Evolutionary conservation across 1,140 invertebrate genomes (phyloP), one percentile per base, ranked within the genome.

Genomic region (Drosophila ercepeae): DNA sequence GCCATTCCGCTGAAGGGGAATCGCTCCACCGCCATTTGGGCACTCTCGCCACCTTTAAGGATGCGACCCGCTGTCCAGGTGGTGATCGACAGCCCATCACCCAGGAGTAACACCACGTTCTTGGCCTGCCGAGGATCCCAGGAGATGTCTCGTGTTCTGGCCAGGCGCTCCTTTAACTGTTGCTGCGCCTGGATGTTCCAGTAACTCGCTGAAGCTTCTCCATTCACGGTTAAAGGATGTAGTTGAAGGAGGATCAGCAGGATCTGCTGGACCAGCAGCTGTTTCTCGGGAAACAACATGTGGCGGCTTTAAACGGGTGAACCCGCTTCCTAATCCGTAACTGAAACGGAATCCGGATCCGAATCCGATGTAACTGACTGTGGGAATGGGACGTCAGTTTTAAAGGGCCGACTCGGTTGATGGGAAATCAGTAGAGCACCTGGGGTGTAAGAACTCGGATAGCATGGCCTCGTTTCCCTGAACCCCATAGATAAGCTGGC

Each of bases 21-120:
- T 49, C 94, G 93, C 63, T 97, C 96, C 78, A 96, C 96, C n/a
- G 93, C 93, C 39, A 97, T 91, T 16, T 93, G 79, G 3, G 91
- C 91, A 63, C 96, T 95, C 91, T 97, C 95, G 0, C 94, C 95
- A 6, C 95, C 95, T 75, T 94, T 93, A 21, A 93, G 93, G 23
- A 95, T 94, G 48, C 95, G 92, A 8, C 94, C 94, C 0, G 95
- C 94, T 0, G 94, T 94, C 7, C 96, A 73, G 0, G 95, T 96
- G 1, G 94, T 91, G 7, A 96, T 89, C 1, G 95, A 95, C 93
- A 97, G 94, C 1, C 96, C 96, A 81, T 96, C 95, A 0, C 96
- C 96, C 39, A 97, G 82, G 72, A 96, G 95, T 59, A 97, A 89
- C 11, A 97, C 94, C 0, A 95, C 92, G 86, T 96, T 96, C 71